Evolutionary conservation across 1,140 invertebrate genomes (phyloP), one percentile per base, ranked within the genome.

Genomic region (Capitella teleta): DNA sequence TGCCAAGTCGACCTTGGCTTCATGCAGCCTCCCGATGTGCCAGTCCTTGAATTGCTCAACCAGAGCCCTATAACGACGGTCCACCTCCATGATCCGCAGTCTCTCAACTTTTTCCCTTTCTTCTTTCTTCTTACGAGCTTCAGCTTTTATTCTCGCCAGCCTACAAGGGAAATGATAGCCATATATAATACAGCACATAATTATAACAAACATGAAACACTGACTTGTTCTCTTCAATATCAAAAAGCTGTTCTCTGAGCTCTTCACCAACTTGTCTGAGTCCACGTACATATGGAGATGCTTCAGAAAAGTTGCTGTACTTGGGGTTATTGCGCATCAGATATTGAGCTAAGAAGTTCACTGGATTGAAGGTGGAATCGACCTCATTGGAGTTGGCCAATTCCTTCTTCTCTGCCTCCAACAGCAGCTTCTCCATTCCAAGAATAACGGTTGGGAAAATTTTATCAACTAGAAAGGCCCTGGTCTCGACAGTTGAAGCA

Each of bases 341-440:
- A 54, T 69, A 71, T 54, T 72, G 64, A 21, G 68, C 72, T n/a
- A 74, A 48, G 48, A 60, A 70, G 57, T 73, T 72, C 4, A 74
- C 58, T 1, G 72, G 72, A 54, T 74, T 74, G 54, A 74, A 74
- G 49, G 71, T 62, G 16, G 61, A 52, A 49, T 70, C 62, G 26
- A 54, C 51, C 42, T 58, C 56, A 8, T 56, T 53, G 24, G 23
- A 26, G 6, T 61, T 56, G 16, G 62, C 56, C 21, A 74, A 47
- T 18, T 59, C 61, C 50, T 58, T 46, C 30, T 61, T 61, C 37
- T 72, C 66, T 18, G 61, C 70, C 54, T 70, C 69, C 23, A 57
- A 62, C 18, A 74, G 51, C 1, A 74, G 55, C 52, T 69, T 70
- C 51, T 72, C 70, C 10, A 69, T 58, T 24, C 69, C 69, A 8